These are phyloP conservation scores for Dyspetes luteomarginatus DNA, from an alignment of 2,888 invertebrate genomes.

Conservation along the genomic window DNA sequence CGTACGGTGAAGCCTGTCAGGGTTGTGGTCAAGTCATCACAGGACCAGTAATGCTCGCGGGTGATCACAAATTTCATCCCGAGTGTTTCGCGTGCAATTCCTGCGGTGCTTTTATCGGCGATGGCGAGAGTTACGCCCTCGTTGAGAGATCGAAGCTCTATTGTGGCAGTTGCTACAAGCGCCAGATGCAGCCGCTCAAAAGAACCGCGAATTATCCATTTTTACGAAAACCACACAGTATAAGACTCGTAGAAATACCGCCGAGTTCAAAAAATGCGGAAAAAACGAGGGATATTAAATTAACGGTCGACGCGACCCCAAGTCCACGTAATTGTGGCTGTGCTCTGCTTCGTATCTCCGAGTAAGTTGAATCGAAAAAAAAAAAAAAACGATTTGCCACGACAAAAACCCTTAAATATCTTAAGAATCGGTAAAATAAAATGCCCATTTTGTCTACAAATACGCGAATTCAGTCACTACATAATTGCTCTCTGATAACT, in stretches of 20 bases:
- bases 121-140: constrained; percentile 95
- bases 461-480: neutral
- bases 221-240: constrained; percentile 89
- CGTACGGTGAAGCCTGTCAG: constrained; percentile 95
- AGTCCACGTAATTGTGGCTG: constrained; percentile 85
- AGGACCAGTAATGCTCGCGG: constrained; percentile 97
- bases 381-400: constrained; percentile 19
- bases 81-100: constrained; percentile 96
- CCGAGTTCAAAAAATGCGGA: constrained; percentile 84
- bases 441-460: neutral
- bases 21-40: constrained; percentile 93
- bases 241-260: constrained; percentile 93
- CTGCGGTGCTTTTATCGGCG: constrained; percentile 93
- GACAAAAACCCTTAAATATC: constrained; percentile 62
- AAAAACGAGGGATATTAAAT: constrained; percentile 87
- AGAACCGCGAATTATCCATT: constrained; percentile 85
- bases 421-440: neutral
- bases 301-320: constrained; percentile 85
- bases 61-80: constrained; percentile 97
- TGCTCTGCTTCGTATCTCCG: constrained; percentile 87
- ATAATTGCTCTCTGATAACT: constrained; percentile 24
- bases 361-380: constrained; percentile 84
- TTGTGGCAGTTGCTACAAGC: constrained; percentile 92
- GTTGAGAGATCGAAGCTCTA: constrained; percentile 95
- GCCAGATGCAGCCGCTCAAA: constrained; percentile 87